These are phyloP conservation scores for Drosophila neonasuta DNA, from an alignment of 2,888 invertebrate genomes.

Conservation along the genomic window DNA sequence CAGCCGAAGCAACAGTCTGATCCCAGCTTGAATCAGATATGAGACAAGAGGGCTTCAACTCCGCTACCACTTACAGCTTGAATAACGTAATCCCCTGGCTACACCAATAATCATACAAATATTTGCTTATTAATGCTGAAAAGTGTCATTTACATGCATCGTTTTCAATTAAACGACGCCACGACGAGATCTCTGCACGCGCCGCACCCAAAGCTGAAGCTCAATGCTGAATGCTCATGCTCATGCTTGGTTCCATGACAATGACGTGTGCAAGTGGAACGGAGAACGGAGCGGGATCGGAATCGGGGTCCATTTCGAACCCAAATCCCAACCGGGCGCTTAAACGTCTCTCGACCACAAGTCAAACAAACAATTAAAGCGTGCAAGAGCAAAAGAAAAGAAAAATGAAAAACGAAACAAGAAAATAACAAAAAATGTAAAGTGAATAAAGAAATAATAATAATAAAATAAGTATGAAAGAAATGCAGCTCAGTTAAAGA, in stretches of 20 bases:
- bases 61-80: slow-evolving; percentile 53
- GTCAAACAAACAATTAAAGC: slow-evolving; percentile 79
- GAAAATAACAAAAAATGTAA: slow-evolving; percentile 21
- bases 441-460: slow-evolving; percentile 50
- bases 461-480: slow-evolving; percentile 50
- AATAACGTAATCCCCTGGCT: slow-evolving; percentile 63
- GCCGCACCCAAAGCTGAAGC: slow-evolving; percentile 61
- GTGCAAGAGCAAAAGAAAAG: slow-evolving; percentile 38
- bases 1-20: slow-evolving; percentile 1
- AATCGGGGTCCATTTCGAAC: slow-evolving; percentile 13
- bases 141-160: slow-evolving; percentile 79
- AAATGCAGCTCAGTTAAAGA: slow-evolving; percentile 52
- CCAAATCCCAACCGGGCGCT: slow-evolving; percentile 52
- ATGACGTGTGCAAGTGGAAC: slow-evolving; percentile 52
- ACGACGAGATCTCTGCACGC: slow-evolving; percentile 50
- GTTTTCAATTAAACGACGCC: slow-evolving; percentile 78
- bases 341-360: slow-evolving; percentile 65
- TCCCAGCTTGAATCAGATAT: slow-evolving; percentile 59
- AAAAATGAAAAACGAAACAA: slow-evolving; percentile 22
- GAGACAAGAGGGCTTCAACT: slow-evolving; percentile 23
- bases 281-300: slow-evolving; percentile 9
- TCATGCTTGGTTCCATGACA: slow-evolving; percentile 28
- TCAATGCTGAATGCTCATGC: not conserved
- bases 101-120: slow-evolving; percentile 76
- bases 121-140: slow-evolving; percentile 79